phyloP scores from a whole-genome alignment of 2,113 vertebrate genomes.

The Epinephelus cyanopodus region DNA sequence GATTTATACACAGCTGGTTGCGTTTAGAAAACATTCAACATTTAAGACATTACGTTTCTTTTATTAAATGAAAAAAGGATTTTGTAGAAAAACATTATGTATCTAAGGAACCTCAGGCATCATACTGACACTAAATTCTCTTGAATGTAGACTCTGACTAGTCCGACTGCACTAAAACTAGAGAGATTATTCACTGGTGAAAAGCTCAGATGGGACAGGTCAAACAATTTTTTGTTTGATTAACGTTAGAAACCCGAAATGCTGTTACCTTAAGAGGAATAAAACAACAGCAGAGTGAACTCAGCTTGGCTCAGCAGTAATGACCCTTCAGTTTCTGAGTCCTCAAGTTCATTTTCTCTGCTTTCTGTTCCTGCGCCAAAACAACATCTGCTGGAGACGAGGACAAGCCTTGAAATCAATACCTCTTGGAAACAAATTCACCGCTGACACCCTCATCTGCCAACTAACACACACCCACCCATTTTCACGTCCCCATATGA shows the following conservation, averaged over 20 bases:
- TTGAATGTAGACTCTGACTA: not conserved
- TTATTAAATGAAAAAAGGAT: not conserved
- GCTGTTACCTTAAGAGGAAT: not conserved
- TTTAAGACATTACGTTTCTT: not conserved
- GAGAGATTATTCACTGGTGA: not conserved
- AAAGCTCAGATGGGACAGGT: not conserved
- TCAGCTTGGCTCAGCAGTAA: not conserved
- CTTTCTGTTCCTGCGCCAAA: constrained; percentile 25
- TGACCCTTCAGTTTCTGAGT: constrained; percentile 2
- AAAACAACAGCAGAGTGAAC: not conserved
- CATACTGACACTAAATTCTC: not conserved
- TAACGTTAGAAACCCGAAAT: not conserved
- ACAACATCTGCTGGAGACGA: constrained; percentile 33
- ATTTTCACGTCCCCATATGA: constrained; percentile 31
- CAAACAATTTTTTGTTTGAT: not conserved
- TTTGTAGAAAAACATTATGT: not conserved
- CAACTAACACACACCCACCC: not conserved
- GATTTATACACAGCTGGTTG: not conserved
- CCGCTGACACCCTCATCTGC: constrained; percentile 35
- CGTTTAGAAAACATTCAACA: not conserved
- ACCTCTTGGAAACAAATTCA: constrained; percentile 52
- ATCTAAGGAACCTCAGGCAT: not conserved
- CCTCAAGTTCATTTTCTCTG: constrained; percentile 24
- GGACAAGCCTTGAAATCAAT: constrained; percentile 60
- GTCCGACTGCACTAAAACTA: not conserved